A percentile compares a stretch with the other conserved stretches of the same genome.
Evolutionary conservation across 2,797 vertebrate genomes (phyloP).

Genomic region (Hyperoplus immaculatus): DNA sequence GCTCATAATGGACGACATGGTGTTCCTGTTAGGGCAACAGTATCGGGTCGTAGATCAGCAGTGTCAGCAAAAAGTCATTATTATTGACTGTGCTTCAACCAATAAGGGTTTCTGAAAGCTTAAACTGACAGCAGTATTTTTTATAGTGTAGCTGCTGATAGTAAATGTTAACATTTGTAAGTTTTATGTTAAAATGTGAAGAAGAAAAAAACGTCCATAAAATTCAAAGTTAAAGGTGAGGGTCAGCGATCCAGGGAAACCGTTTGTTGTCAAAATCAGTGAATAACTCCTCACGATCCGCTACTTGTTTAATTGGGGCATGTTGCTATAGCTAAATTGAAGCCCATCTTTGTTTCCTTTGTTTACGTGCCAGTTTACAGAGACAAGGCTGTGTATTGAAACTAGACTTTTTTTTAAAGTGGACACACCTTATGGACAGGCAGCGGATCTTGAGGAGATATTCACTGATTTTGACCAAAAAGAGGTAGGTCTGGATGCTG

Average conservation of each 20-base stretch:
- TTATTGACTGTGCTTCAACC: slow-evolving; percentile 14
- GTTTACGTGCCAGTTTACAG: too few species aligned
- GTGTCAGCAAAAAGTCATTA: slow-evolving; percentile 35
- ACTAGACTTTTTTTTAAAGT: too few species aligned
- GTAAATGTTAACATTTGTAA: slow-evolving; percentile 15
- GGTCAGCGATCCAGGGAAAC: too few species aligned
- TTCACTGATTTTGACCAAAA: too few species aligned
- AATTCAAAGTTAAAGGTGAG: not conserved
- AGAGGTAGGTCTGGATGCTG: slow-evolving; percentile 8
- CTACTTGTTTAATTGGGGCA: too few species aligned
- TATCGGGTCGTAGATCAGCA: slow-evolving; percentile 67
- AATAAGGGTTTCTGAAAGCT: slow-evolving; percentile 19
- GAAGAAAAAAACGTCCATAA: slow-evolving; percentile 17
- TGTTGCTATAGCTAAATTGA: too few species aligned
- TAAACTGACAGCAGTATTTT: slow-evolving; percentile 12
- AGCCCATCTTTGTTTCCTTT: too few species aligned
- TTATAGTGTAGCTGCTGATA: slow-evolving; percentile 17
- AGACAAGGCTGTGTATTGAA: too few species aligned
- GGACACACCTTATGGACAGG: too few species aligned
- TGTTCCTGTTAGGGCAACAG: slow-evolving; percentile 55
- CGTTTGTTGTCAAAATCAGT: too few species aligned
- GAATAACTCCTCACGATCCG: too few species aligned
- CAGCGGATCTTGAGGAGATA: too few species aligned
- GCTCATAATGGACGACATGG: slow-evolving; percentile 63
- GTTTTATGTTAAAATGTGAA: not conserved